Evolutionary conservation across 1,140 invertebrate genomes (phyloP).

Genomic region (Sinella curviseta): DNA sequence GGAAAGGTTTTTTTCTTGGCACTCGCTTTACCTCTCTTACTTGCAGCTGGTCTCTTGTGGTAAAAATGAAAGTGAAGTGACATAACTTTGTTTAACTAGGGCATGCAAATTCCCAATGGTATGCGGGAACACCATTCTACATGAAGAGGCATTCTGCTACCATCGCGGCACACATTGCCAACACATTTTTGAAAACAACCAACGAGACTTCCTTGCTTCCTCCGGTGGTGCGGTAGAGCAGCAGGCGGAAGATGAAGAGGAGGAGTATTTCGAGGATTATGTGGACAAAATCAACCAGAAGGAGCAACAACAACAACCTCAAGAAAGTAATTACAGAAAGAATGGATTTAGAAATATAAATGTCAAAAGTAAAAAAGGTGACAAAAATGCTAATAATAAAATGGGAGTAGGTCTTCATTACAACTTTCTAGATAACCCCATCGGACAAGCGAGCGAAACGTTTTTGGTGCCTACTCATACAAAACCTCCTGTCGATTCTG

Average conservation of each 20-base stretch:
- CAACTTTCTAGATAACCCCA: not conserved
- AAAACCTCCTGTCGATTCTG: not conserved
- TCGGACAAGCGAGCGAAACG: not conserved
- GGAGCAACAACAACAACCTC: not conserved
- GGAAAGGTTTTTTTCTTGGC: too few species aligned
- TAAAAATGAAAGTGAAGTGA: not conserved
- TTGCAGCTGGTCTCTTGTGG: too few species aligned
- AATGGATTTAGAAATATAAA: too few species aligned
- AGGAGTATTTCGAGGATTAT: slow-evolving; percentile 14
- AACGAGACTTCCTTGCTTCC: slow-evolving; percentile 25
- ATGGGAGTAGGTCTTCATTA: not conserved
- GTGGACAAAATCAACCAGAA: slow-evolving; percentile 22
- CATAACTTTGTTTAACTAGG: slow-evolving; percentile 55
- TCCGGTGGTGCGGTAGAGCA: not conserved
- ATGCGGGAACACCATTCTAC: slow-evolving; percentile 72
- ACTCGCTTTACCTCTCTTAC: too few species aligned
- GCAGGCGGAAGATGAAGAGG: not conserved
- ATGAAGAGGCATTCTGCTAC: slow-evolving; percentile 82
- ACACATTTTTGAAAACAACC: slow-evolving; percentile 37
- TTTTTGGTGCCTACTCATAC: not conserved
- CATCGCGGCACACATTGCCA: slow-evolving; percentile 76
- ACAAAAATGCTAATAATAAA: not conserved
- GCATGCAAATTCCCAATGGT: slow-evolving; percentile 71
- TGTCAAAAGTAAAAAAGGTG: not conserved
- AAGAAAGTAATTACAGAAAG: not conserved